Evolutionary conservation across 1,140 invertebrate genomes (phyloP).

Genomic region (Panulirus ornatus): DNA sequence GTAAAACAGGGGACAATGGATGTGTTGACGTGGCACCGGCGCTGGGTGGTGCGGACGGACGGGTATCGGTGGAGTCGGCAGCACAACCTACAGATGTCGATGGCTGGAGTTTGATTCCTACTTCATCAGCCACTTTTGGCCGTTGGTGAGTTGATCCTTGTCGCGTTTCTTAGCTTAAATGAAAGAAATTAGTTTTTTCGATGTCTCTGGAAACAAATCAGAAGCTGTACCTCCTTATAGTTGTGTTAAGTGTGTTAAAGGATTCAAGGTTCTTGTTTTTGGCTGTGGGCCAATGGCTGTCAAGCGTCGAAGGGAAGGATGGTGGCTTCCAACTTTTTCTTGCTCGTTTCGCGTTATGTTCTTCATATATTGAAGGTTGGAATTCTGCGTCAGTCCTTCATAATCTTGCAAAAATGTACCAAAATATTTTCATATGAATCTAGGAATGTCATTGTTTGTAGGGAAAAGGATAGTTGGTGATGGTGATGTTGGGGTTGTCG

Average conservation of each 20-base stretch:
- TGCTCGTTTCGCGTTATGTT: not conserved
- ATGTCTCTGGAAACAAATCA: not conserved
- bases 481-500: not conserved
- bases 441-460: not conserved
- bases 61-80: slow-evolving; percentile 10
- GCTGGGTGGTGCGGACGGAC: not conserved
- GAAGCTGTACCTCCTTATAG: not conserved
- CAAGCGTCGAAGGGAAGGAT: slow-evolving; percentile 44
- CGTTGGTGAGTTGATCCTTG: not conserved
- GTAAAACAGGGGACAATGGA: not conserved
- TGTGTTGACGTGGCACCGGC: not conserved
- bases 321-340: slow-evolving; percentile 60
- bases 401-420: too few species aligned
- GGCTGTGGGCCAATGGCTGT: slow-evolving; percentile 41
- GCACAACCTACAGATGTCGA: slow-evolving; percentile 52
- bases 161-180: not conserved
- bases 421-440: not conserved
- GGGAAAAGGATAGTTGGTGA: not conserved
- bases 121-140: not conserved
- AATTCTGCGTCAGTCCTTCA: not conserved
- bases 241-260: not conserved
- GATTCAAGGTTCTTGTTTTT: slow-evolving; percentile 4
- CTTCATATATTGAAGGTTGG: not conserved
- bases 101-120: slow-evolving; percentile 54
- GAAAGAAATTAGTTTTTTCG: not conserved